Percentiles rank a stretch among this genome's conserved stretches.
These are phyloP conservation scores for Python bivittatus DNA, from an alignment of 2,113 vertebrate species.

Conservation along the genomic window DNA sequence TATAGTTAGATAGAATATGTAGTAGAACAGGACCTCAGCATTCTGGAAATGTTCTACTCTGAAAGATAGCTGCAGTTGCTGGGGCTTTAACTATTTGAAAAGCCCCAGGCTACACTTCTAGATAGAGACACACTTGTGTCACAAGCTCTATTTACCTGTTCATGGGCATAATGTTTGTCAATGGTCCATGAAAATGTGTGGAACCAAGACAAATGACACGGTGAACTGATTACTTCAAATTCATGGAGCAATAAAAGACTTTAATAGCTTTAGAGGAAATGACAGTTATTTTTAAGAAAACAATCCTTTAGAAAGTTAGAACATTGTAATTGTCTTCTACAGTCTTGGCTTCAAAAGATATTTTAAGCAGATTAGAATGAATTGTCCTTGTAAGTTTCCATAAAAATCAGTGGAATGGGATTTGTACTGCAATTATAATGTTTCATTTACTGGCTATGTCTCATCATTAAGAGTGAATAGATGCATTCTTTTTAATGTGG, in stretches of 20 bases:
- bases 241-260: conserved; percentile 34
- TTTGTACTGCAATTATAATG: not conserved
- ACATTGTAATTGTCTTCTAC: not conserved
- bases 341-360: not conserved
- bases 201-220: conserved; percentile 13
- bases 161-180: conserved; percentile 28
- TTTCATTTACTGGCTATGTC: not conserved
- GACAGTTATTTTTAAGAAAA: conserved; percentile 26
- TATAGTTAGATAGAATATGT: not conserved
- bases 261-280: conserved; percentile 28
- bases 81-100: conserved; percentile 28
- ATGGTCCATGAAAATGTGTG: conserved; percentile 21
- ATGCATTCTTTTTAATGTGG: not conserved
- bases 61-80: not conserved
- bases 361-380: conserved; percentile 1
- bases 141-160: conserved; percentile 22
- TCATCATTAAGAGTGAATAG: not conserved
- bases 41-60: not conserved
- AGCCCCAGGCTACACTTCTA: conserved; percentile 17
- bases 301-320: conserved; percentile 19
- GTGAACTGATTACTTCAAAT: conserved; percentile 39
- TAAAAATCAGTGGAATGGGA: conserved; percentile 1
- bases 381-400: not conserved
- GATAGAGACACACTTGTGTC: not conserved
- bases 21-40: not conserved